A percentile compares a stretch with the other conserved stretches of the same genome.
phyloP scores from a whole-genome alignment of 2,113 vertebrate genomes.

The Gavia stellata region DNA sequence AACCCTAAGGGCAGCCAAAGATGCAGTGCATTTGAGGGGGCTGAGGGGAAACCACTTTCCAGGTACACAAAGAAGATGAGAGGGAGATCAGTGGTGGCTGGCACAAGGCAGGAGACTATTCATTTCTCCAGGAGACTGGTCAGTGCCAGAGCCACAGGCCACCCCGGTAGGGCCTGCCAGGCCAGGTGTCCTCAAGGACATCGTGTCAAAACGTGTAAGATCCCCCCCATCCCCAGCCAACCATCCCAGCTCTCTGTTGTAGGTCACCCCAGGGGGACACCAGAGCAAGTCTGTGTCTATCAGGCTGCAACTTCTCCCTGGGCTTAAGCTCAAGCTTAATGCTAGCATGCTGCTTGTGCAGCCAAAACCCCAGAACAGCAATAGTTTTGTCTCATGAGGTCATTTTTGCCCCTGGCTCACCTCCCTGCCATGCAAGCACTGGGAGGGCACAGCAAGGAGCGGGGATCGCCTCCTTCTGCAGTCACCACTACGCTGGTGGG shows the following conservation, averaged over 20 bases:
- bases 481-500: neutral
- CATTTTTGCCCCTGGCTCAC: neutral
- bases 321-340: neutral
- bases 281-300: neutral
- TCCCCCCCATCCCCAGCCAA: neutral
- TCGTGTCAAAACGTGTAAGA: accelerated
- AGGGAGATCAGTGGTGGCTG: neutral
- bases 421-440: neutral
- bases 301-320: neutral
- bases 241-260: neutral
- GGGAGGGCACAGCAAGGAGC: accelerated
- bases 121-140: neutral
- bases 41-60: neutral
- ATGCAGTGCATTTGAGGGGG: neutral
- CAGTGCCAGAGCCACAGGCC: neutral
- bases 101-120: neutral
- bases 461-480: neutral
- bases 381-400: neutral
- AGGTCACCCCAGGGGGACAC: neutral
- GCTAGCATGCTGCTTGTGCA: neutral
- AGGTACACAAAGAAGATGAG: neutral
- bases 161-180: neutral
- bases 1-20: neutral
- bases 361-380: neutral
- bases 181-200: neutral